A percentile compares a stretch with the other conserved stretches of the same genome.
These are phyloP conservation scores for Anabacerthia variegaticeps DNA, from an alignment of 2,797 vertebrate genomes.

Conservation along the genomic window DNA sequence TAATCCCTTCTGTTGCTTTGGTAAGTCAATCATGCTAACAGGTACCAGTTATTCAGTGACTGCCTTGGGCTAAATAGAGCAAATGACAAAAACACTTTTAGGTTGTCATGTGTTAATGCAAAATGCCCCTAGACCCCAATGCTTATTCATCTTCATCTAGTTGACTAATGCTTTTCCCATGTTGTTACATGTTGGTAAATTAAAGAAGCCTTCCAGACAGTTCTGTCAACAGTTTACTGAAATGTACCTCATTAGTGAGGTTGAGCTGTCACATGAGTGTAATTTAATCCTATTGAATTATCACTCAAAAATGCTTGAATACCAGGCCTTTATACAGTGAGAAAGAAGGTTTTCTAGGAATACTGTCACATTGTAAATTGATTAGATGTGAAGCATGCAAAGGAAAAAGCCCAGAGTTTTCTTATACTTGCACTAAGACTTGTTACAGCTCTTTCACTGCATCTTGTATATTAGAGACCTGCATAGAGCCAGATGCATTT, in stretches of 20 bases:
- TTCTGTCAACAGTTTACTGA: slow-evolving; percentile 87
- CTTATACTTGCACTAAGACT: neutral
- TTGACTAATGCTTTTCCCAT: slow-evolving; percentile 81
- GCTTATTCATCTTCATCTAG: slow-evolving; percentile 86
- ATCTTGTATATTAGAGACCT: slow-evolving; percentile 1
- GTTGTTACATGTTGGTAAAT: slow-evolving; percentile 85
- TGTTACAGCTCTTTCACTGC: neutral
- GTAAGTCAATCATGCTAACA: slow-evolving; percentile 80
- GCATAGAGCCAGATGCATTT: neutral
- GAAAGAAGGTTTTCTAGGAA: slow-evolving; percentile 52
- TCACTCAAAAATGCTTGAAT: slow-evolving; percentile 79
- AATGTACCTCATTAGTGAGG: slow-evolving; percentile 83
- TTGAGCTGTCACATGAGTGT: slow-evolving; percentile 77
- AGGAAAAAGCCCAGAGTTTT: neutral
- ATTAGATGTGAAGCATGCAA: slow-evolving; percentile 50
- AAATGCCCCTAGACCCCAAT: slow-evolving; percentile 78
- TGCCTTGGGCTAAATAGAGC: slow-evolving; percentile 83
- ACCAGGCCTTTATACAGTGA: slow-evolving; percentile 21
- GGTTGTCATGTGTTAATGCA: slow-evolving; percentile 85
- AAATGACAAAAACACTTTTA: slow-evolving; percentile 84
- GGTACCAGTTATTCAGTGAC: slow-evolving; percentile 79
- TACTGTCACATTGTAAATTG: slow-evolving; percentile 55
- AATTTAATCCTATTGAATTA: slow-evolving; percentile 86
- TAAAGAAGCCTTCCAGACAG: slow-evolving; percentile 82
- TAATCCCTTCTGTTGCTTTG: slow-evolving; percentile 73